A percentile compares a stretch with the other conserved stretches of the same genome.
Conservation (phyloP, 2,113 vertebrate species). For the Thalassoma bifasciatum region DNA sequence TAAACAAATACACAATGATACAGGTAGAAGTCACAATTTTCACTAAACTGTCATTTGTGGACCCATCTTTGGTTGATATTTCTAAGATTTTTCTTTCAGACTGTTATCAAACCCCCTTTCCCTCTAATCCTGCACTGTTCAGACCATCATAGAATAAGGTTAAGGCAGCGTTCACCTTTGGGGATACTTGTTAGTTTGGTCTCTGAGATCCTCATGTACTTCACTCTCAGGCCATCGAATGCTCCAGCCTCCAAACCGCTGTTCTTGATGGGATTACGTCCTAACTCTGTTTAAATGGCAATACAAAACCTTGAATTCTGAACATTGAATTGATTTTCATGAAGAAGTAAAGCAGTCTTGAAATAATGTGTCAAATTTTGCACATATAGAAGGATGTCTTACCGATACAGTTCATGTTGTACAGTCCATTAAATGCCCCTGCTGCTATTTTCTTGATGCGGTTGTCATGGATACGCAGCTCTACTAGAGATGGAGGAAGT, state of each 20-base stretch:
- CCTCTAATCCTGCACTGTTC: too few relatives aligned
- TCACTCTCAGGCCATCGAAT: background rate
- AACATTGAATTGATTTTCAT: too few relatives aligned
- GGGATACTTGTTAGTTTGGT: background rate
- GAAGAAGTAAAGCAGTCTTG: background rate
- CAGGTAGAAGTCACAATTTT: too few relatives aligned
- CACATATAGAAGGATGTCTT: background rate
- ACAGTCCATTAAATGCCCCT: background rate
- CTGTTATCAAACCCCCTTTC: too few relatives aligned
- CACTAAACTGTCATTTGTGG: too few relatives aligned
- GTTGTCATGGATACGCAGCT: slow-evolving; percentile 4
- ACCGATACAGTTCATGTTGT: slow-evolving; percentile 3
- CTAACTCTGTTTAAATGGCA: background rate
- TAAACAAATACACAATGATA: too few relatives aligned
- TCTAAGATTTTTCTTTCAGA: too few relatives aligned
- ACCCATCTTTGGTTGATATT: too few relatives aligned
- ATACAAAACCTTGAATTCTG: background rate
- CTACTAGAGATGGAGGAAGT: background rate
- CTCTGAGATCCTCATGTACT: background rate
- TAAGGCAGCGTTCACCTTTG: background rate
- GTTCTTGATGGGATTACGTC: slow-evolving; percentile 11
- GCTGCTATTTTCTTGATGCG: slow-evolving; percentile 10
- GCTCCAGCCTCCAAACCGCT: background rate
- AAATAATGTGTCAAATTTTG: background rate
- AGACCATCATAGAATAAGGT: too few relatives aligned